Percentiles rank a stretch among this genome's conserved stretches.
Conservation (phyloP, 2,797 vertebrate species). For the Oreochromis grahami region DNA sequence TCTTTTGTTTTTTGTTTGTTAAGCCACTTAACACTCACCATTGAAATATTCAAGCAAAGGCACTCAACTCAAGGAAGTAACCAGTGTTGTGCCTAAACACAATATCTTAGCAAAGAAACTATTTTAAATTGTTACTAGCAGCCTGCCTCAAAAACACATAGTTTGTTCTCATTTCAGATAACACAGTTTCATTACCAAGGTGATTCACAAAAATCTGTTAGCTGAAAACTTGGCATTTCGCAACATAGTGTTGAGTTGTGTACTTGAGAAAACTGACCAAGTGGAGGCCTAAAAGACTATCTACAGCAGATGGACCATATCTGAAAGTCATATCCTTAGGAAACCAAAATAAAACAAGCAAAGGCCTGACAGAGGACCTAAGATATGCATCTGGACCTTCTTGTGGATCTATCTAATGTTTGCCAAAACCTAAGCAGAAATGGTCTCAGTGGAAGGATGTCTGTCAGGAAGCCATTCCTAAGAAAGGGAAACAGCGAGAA, state of each 20-base stretch:
- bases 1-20: neutral
- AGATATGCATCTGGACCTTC: neutral
- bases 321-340: neutral
- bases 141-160: neutral
- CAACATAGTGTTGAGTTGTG: neutral
- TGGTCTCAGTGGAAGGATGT: neutral
- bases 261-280: neutral
- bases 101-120: fast-evolving
- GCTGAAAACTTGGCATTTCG: neutral
- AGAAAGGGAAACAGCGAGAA: neutral
- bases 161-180: neutral
- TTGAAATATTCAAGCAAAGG: neutral
- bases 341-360: neutral
- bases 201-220: neutral
- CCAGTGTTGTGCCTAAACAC: neutral
- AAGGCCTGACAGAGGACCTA: neutral
- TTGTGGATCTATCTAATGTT: neutral
- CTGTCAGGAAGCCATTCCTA: neutral
- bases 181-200: neutral
- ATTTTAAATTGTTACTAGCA: neutral
- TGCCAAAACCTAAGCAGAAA: neutral
- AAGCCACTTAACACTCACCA: neutral
- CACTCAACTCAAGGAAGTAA: neutral
- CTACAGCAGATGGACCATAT: neutral
- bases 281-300: fast-evolving